phyloP scores from a whole-genome alignment of 2,888 invertebrate genomes.

The Agriopis aurantiaria region DNA sequence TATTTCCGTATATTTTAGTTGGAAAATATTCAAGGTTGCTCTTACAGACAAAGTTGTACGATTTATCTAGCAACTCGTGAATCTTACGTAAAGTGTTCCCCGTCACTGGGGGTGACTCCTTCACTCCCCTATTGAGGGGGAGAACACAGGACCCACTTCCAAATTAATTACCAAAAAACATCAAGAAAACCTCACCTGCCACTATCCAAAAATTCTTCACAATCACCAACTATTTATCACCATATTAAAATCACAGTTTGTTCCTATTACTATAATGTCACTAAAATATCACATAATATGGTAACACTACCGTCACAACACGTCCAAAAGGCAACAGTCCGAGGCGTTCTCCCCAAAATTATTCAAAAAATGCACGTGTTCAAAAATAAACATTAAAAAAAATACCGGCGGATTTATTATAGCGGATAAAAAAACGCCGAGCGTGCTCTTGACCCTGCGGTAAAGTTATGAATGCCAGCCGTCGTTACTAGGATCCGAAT shows the following conservation, averaged over 20 bases:
- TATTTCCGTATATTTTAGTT: constrained; percentile 84
- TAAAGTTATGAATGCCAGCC: constrained; percentile 84
- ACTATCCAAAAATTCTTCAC: constrained; percentile 75
- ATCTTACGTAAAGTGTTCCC: constrained; percentile 74
- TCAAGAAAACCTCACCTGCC: constrained; percentile 65
- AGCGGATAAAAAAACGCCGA: constrained; percentile 67
- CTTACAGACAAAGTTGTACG: constrained; percentile 73
- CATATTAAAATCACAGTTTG: constrained; percentile 85
- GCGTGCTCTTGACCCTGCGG: constrained; percentile 84
- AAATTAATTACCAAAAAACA: constrained; percentile 61
- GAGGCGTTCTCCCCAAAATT: constrained; percentile 77
- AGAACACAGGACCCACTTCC: constrained; percentile 60
- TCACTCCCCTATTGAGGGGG: constrained; percentile 42
- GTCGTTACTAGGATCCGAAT: constrained; percentile 84
- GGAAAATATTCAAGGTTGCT: constrained; percentile 78
- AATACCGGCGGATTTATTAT: constrained; percentile 59
- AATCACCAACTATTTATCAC: constrained; percentile 80
- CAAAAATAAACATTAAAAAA: constrained; percentile 82
- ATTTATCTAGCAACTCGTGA: constrained; percentile 60
- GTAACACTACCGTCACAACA: constrained; percentile 86
- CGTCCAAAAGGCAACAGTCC: constrained; percentile 84
- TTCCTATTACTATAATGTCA: constrained; percentile 80
- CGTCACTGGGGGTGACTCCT: constrained; percentile 53
- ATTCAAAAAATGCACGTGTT: constrained; percentile 80
- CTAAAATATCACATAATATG: constrained; percentile 83